Percentiles rank a stretch among this genome's conserved stretches.
Conservation (phyloP, 2,113 vertebrate genomes). For the Nycticryphes semicollaris region DNA sequence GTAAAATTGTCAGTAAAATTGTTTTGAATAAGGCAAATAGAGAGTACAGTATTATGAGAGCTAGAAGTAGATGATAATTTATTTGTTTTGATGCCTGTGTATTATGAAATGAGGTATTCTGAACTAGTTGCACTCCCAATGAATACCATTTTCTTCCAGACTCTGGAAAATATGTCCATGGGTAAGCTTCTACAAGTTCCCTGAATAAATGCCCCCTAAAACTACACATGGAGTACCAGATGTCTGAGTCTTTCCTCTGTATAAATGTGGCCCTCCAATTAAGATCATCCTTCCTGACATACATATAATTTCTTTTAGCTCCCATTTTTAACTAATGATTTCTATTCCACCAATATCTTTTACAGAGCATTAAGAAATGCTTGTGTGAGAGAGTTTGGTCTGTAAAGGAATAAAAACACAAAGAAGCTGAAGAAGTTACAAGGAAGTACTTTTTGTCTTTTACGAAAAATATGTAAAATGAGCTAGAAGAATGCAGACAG, state of each 20-base stretch:
- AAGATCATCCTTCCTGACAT: neutral
- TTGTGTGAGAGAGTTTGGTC: neutral
- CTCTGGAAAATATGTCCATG: neutral
- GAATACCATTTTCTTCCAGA: neutral
- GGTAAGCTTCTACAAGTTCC: neutral
- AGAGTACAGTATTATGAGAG: neutral
- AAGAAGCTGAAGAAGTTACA: conserved; percentile 34
- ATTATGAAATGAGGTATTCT: neutral
- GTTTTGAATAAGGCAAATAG: neutral
- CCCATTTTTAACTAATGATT: neutral
- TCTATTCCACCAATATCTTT: neutral
- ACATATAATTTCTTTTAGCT: neutral
- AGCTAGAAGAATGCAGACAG: conserved; percentile 60
- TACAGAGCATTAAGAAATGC: neutral
- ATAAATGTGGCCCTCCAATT: neutral
- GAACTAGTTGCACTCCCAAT: neutral
- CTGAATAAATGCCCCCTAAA: conserved; percentile 1
- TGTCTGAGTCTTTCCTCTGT: neutral
- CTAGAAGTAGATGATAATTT: neutral
- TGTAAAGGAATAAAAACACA: neutral
- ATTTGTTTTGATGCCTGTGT: neutral
- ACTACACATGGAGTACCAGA: neutral
- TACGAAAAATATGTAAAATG: conserved; percentile 26
- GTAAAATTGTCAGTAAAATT: neutral
- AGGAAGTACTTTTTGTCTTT: conserved; percentile 46